phyloP scores from a whole-genome alignment of 2,797 vertebrate species.

The Picus viridis region DNA sequence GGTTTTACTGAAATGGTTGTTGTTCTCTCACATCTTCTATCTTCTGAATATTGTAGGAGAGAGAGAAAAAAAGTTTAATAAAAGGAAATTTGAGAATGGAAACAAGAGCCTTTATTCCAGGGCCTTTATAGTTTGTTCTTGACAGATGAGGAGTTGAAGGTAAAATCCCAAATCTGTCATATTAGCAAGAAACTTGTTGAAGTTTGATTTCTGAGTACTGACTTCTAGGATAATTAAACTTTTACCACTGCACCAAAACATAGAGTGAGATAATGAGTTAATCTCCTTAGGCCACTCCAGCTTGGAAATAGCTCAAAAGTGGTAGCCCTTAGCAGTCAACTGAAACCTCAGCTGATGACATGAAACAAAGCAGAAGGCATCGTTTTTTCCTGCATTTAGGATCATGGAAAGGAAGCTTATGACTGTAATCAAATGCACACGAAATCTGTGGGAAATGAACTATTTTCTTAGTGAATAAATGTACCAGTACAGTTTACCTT shows the following conservation, averaged over 20 bases:
- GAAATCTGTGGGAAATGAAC: neutral
- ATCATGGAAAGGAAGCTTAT: neutral
- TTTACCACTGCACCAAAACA: neutral
- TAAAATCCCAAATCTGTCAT: neutral
- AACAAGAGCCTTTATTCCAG: neutral
- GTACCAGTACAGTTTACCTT: neutral
- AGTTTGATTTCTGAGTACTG: neutral
- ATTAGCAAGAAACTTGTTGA: neutral
- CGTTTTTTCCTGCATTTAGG: neutral
- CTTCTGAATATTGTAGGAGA: neutral
- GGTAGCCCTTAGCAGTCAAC: neutral
- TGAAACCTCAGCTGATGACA: neutral
- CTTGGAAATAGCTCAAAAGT: neutral
- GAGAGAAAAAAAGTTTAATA: neutral
- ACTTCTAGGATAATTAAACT: neutral
- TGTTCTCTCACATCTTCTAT: neutral
- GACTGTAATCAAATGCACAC: neutral
- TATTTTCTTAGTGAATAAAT: neutral
- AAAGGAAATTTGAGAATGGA: neutral
- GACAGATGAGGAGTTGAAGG: too few relatives aligned
- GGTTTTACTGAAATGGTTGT: neutral
- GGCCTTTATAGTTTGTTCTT: neutral
- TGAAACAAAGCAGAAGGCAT: neutral
- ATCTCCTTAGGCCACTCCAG: neutral
- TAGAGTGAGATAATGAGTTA: rapidly evolving